A percentile compares a stretch with the other conserved stretches of the same genome.
phyloP scores from a whole-genome alignment of 2,888 invertebrate species.

The Cheilosia urbana region DNA sequence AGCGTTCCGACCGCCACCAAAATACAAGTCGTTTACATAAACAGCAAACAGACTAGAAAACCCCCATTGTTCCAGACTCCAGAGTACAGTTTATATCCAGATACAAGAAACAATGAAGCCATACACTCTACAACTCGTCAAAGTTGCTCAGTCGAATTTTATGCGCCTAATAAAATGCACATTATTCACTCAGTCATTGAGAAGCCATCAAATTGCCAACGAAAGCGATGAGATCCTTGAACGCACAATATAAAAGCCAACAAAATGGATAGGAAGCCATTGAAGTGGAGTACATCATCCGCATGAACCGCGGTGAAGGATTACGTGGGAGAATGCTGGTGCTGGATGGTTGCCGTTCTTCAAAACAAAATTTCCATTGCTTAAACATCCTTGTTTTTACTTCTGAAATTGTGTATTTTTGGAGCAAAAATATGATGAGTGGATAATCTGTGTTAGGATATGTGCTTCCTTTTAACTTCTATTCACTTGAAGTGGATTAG shows the following conservation, averaged over 20 bases:
- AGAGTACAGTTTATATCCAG: background rate
- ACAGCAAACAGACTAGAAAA: conserved; percentile 40
- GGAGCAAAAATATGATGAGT: conserved; percentile 36
- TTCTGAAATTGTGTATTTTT: conserved; percentile 17
- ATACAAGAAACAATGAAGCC: conserved; percentile 35
- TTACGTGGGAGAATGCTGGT: conserved; percentile 35
- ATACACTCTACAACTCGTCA: conserved; percentile 3
- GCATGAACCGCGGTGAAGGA: conserved; percentile 31
- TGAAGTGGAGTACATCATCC: conserved; percentile 14
- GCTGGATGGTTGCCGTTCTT: background rate
- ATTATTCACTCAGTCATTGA: conserved; percentile 66
- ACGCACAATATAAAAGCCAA: conserved; percentile 44
- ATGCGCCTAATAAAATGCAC: conserved; percentile 72
- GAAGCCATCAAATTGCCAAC: conserved; percentile 67
- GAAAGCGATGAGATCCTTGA: conserved; percentile 64
- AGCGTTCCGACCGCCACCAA: conserved; percentile 21
- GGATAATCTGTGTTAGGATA: conserved; percentile 44
- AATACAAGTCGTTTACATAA: conserved; percentile 34
- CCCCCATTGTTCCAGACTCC: background rate
- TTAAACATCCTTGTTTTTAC: conserved; percentile 21
- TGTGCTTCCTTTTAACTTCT: conserved; percentile 1
- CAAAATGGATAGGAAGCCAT: background rate
- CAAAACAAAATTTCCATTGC: conserved; percentile 40
- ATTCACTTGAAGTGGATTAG: conserved; percentile 52
- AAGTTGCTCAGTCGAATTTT: conserved; percentile 55